Evolutionary conservation across 23 tunicate species (phyloP).

Genomic region (Clavelina lepadiformis): DNA sequence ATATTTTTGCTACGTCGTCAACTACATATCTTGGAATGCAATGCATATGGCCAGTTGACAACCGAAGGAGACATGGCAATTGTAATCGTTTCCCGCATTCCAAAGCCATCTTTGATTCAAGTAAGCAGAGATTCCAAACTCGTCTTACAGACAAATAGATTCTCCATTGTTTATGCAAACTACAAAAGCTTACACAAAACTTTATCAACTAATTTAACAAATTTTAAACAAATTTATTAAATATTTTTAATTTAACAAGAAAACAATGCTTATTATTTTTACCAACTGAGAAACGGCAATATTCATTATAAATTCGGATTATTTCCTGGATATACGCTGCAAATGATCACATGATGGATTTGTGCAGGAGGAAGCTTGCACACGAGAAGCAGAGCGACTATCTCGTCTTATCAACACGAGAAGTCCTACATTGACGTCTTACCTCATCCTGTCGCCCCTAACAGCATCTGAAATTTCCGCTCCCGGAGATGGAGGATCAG

Average conservation of each 20-base stretch:
- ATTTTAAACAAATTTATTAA: not conserved
- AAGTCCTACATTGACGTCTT: constrained; percentile 56
- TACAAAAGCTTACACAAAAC: not conserved
- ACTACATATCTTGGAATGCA: constrained; percentile 62
- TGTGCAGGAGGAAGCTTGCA: constrained; percentile 74
- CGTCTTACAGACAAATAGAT: no score
- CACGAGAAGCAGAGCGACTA: constrained; percentile 62
- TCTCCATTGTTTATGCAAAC: no score
- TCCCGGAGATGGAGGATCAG: no score
- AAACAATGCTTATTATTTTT: not conserved
- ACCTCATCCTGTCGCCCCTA: constrained; percentile 41
- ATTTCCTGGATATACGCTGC: not conserved
- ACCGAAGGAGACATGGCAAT: constrained; percentile 68
- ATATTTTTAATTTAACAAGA: not conserved
- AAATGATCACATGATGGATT: no score
- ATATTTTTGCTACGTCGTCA: constrained; percentile 35
- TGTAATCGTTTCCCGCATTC: constrained; percentile 26
- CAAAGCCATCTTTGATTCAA: constrained; percentile 47
- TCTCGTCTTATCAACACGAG: constrained; percentile 52
- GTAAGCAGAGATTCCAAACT: no score
- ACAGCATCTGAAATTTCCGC: no score
- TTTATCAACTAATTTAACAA: not conserved
- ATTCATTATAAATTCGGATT: no score
- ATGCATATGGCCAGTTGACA: constrained; percentile 56
- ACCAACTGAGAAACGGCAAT: no score